A percentile compares a stretch with the other conserved stretches of the same genome.
These are phyloP conservation scores for Caenorhabditis auriculariae DNA, from an alignment of 2,888 invertebrate genomes.

Conservation along the genomic window DNA sequence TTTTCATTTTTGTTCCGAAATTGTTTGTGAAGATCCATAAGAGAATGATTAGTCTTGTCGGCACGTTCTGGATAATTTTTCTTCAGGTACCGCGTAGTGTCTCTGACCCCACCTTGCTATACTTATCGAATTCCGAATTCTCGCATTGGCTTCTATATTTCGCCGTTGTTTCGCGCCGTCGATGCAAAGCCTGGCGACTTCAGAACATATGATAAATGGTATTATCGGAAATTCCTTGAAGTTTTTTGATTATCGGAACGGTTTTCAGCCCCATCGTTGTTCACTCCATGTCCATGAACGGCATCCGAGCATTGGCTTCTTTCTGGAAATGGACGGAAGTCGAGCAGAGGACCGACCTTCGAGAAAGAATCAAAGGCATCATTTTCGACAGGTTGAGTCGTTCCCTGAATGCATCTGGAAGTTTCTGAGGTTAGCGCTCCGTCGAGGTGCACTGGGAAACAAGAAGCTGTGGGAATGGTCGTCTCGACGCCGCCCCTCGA, in stretches of 20 bases:
- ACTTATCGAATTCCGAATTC: constrained; percentile 41
- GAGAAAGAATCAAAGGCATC: constrained; percentile 33
- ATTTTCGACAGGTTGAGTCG: constrained; percentile 30
- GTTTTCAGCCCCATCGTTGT: constrained; percentile 33
- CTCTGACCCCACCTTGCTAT: constrained; percentile 32
- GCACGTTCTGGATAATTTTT: too few relatives aligned
- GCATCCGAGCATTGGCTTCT: constrained; percentile 35
- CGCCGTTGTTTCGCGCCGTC: constrained; percentile 31
- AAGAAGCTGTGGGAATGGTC: constrained; percentile 36
- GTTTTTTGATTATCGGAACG: neutral
- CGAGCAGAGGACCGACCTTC: constrained; percentile 30
- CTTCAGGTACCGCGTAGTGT: constrained; percentile 35
- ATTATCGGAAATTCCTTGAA: neutral
- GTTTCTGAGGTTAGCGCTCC: constrained; percentile 23
- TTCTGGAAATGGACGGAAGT: constrained; percentile 43
- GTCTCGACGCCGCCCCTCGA: constrained; percentile 36
- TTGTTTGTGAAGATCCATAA: too few relatives aligned
- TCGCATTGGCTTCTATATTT: constrained; percentile 39
- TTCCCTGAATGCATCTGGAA: neutral
- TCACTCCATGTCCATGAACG: constrained; percentile 43
- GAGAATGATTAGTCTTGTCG: too few relatives aligned
- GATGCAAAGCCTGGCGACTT: constrained; percentile 38
- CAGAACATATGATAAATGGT: constrained; percentile 26
- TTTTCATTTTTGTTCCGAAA: too few relatives aligned
- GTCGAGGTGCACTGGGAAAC: constrained; percentile 27